Conservation (phyloP, 2,113 vertebrate genomes). For the Neodon shergylaensis region DNA sequence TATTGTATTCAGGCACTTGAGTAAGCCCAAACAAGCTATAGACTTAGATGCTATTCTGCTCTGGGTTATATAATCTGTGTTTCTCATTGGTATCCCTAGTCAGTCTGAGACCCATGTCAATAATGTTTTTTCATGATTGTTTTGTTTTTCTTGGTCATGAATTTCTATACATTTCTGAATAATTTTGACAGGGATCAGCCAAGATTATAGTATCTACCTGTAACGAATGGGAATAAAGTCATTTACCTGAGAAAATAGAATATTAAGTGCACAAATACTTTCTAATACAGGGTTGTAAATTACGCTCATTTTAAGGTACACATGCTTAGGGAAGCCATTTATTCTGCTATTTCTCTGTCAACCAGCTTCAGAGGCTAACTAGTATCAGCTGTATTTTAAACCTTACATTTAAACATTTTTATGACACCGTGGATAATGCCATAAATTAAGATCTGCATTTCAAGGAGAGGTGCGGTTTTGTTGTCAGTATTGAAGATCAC, state of each 20-base stretch:
- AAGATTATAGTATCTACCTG: constrained; percentile 34
- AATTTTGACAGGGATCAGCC: constrained; percentile 37
- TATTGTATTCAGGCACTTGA: background rate
- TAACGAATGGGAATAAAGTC: constrained; percentile 46
- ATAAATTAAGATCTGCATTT: constrained; percentile 64
- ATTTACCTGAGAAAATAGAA: constrained; percentile 58
- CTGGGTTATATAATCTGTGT: constrained; percentile 30
- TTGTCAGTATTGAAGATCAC: background rate
- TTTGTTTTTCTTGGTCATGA: constrained; percentile 28
- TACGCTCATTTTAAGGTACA: constrained; percentile 56
- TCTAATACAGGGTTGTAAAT: constrained; percentile 50
- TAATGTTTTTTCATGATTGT: constrained; percentile 35
- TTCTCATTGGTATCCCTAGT: constrained; percentile 1
- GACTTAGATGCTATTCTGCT: background rate
- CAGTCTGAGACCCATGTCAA: constrained; percentile 32
- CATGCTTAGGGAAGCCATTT: constrained; percentile 49
- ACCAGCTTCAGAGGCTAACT: constrained; percentile 38
- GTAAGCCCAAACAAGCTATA: background rate
- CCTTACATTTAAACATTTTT: constrained; percentile 63
- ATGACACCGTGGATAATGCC: constrained; percentile 60
- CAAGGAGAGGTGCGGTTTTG: constrained; percentile 45
- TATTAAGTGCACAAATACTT: constrained; percentile 56
- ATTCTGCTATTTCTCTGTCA: constrained; percentile 57
- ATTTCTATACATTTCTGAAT: constrained; percentile 51
- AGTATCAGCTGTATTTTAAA: constrained; percentile 70